phyloP scores from a whole-genome alignment of 2,113 vertebrate species.

The Poecilia latipinna region DNA sequence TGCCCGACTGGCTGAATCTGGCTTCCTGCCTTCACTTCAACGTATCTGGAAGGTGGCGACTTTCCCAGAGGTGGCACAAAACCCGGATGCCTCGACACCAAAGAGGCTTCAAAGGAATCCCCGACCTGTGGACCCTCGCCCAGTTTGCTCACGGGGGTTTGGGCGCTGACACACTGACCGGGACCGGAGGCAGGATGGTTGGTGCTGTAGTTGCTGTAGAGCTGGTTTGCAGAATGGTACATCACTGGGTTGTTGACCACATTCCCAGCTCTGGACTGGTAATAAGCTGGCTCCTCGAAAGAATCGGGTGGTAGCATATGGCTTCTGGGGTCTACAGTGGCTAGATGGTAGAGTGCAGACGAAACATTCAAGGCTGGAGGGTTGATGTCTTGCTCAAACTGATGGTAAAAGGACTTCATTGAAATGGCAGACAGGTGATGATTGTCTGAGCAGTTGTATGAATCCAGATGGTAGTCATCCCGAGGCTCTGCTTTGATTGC shows the following conservation, averaged over 20 bases:
- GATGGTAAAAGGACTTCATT: slow-evolving; percentile 85
- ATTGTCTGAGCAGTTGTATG: slow-evolving; percentile 81
- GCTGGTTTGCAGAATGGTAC: slow-evolving; percentile 77
- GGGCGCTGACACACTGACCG: slow-evolving; percentile 31
- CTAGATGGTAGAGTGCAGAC: slow-evolving; percentile 82
- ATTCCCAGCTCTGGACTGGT: slow-evolving; percentile 48
- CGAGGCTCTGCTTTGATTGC: slow-evolving; percentile 94
- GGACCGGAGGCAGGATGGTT: slow-evolving; percentile 42
- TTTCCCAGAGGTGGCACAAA: slow-evolving; percentile 70
- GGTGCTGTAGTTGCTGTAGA: slow-evolving; percentile 56
- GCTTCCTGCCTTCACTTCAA: slow-evolving; percentile 26
- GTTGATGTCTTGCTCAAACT: slow-evolving; percentile 82
- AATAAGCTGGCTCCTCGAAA: slow-evolving; percentile 51
- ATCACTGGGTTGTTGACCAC: slow-evolving; percentile 80
- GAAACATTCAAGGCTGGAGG: slow-evolving; percentile 84
- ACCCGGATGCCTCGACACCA: slow-evolving; percentile 82
- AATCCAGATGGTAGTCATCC: slow-evolving; percentile 87
- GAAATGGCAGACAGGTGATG: slow-evolving; percentile 81
- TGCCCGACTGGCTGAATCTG: slow-evolving; percentile 16
- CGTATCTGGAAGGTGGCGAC: slow-evolving; percentile 76
- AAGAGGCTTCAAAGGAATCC: slow-evolving; percentile 77
- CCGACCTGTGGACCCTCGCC: slow-evolving; percentile 61
- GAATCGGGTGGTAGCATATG: slow-evolving; percentile 37
- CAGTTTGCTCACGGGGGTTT: slow-evolving; percentile 59
- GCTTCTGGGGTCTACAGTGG: slow-evolving; percentile 70